Percentiles rank a stretch among this genome's conserved stretches.
Conservation (phyloP, 2,888 invertebrate genomes). For the Mesorhabditis belari region DNA sequence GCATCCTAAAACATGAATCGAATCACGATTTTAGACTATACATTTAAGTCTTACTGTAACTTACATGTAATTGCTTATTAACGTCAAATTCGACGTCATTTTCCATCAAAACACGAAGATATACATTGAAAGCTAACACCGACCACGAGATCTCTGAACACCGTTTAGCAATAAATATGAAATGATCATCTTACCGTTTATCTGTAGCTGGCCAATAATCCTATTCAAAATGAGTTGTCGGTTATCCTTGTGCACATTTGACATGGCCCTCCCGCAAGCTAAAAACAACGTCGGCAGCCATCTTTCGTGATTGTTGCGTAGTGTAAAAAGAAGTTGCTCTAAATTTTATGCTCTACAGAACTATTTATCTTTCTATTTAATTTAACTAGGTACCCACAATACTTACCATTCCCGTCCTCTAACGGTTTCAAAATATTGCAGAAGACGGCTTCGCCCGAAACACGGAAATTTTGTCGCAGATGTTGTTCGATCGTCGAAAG, state of each 20-base stretch:
- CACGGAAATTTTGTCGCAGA: slow-evolving; percentile 15
- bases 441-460: slow-evolving; percentile 19
- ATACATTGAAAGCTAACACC: slow-evolving; percentile 16
- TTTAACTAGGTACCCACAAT: too few relatives aligned
- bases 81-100: slow-evolving; percentile 23
- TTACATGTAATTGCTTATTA: slow-evolving; percentile 9
- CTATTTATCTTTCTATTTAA: too few relatives aligned
- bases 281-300: slow-evolving; percentile 28
- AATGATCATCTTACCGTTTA: neutral
- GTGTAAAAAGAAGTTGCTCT: slow-evolving; percentile 1
- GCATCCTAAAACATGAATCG: neutral
- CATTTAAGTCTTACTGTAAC: slow-evolving; percentile 6
- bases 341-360: too few relatives aligned
- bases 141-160: slow-evolving; percentile 19
- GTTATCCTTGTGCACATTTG: slow-evolving; percentile 17
- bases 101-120: slow-evolving; percentile 24
- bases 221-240: slow-evolving; percentile 20
- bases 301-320: slow-evolving; percentile 8
- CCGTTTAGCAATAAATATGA: too few relatives aligned
- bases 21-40: neutral
- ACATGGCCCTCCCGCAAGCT: slow-evolving; percentile 27
- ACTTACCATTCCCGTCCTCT: slow-evolving; percentile 15
- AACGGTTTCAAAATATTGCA: slow-evolving; percentile 19
- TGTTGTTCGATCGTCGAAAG: slow-evolving; percentile 20
- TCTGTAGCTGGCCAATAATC: slow-evolving; percentile 11